phyloP scores from a whole-genome alignment of 2,113 vertebrate genomes.

The Thamnophis sirtalis region DNA sequence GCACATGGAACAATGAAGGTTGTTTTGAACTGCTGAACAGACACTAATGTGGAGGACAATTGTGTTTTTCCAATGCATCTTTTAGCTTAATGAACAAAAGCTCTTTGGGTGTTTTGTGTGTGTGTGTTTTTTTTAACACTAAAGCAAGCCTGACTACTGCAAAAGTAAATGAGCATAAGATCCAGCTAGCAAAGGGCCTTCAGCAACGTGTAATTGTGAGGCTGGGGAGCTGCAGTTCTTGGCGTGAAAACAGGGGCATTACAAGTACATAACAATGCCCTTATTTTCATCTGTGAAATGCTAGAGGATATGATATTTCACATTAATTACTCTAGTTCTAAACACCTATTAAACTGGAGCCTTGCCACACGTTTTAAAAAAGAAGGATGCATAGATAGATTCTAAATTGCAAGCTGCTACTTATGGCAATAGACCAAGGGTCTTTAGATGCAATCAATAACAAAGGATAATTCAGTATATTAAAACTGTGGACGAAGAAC shows the following conservation, averaged over 20 bases:
- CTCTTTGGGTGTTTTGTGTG: background rate
- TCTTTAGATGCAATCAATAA: background rate
- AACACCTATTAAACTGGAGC: slow-evolving; percentile 9
- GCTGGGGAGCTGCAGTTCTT: background rate
- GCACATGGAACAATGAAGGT: background rate
- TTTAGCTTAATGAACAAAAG: background rate
- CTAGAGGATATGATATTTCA: slow-evolving; percentile 9
- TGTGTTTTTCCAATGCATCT: background rate
- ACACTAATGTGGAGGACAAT: background rate
- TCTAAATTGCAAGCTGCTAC: background rate
- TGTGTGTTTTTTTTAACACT: background rate
- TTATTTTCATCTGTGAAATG: slow-evolving; percentile 1
- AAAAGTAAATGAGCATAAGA: background rate
- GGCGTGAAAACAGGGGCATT: slow-evolving; percentile 11
- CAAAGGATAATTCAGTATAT: background rate
- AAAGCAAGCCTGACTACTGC: background rate
- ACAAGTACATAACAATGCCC: background rate
- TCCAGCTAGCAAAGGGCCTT: background rate
- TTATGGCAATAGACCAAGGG: background rate
- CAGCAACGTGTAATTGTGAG: slow-evolving; percentile 2
- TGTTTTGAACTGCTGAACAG: background rate
- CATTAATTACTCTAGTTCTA: slow-evolving; percentile 12
- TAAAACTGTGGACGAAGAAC: background rate
- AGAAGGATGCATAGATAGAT: background rate
- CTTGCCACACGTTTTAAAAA: background rate